Evolutionary conservation across 2,888 invertebrate species (phyloP), one percentile per base, ranked within the genome.

Genomic region (Zhuqinia jingwanae): DNA sequence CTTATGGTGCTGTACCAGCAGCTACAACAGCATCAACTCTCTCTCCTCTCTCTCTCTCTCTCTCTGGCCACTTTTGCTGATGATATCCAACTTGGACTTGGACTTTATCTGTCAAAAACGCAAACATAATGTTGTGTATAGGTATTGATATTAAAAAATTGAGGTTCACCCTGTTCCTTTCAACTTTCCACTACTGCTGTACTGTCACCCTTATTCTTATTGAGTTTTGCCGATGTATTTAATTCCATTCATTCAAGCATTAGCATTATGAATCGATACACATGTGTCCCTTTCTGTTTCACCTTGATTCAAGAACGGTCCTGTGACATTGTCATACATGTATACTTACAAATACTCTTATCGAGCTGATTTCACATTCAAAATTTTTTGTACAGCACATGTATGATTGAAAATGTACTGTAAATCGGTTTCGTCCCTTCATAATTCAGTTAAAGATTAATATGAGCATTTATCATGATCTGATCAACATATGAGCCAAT

Each of bases 61-160:
- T 68, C 47, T 56, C 65, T 80, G 56, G 70, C 70, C 25, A 80
- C 79, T 79, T 79, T 63, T 50, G 50, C 58, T 65, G 79, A 78
- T 58, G 76, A 60, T 78, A 79, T 79, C 79, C 79, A 65, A 65
- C 42, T 63, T 63, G 47, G 25, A 65, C 65, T 70, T 82, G 75
- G 76, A 77, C 47, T 78, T n/a, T 84, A 84, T 84, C 78, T 77
- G 77, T 76, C 65, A 83, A 65, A 63, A 60, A 78, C 25, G 63
- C 53, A 78, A 60, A 63, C 60, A 63, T 17, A 63, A 63, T 58
- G 13, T 17, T 17, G 42, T 58, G 22, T 36, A 30, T 58, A 58
- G 56, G 58, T 30, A 58, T 58, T 58, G 3, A 58, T 22, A 58
- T 36, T 76, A 53, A 73, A 73, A 73, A 68, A 30, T 65, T 27